A percentile compares a stretch with the other conserved stretches of the same genome.
phyloP scores from a whole-genome alignment of 2,113 vertebrate species.

The Halichoeres trimaculatus region DNA sequence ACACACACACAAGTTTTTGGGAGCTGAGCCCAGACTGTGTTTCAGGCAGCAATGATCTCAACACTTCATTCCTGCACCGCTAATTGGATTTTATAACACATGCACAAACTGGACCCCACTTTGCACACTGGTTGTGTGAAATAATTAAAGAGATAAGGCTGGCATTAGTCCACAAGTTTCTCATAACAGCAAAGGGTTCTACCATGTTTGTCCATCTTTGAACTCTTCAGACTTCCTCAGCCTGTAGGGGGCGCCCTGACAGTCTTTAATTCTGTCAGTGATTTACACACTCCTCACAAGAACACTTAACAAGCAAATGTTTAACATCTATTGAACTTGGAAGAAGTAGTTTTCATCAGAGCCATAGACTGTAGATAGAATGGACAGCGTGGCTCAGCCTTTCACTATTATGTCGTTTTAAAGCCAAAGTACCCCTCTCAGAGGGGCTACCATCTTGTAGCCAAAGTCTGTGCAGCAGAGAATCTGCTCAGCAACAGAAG shows the following conservation, averaged over 20 bases:
- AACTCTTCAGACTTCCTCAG: not conserved
- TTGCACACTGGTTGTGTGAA: not conserved
- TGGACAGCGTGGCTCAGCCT: too few relatives aligned
- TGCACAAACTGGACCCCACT: not conserved
- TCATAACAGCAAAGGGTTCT: not conserved
- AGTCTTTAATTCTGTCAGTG: not conserved
- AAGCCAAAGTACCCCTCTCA: too few relatives aligned
- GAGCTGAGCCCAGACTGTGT: not conserved
- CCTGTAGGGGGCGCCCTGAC: not conserved
- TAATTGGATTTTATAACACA: conserved; percentile 7
- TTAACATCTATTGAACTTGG: too few relatives aligned
- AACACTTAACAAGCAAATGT: too few relatives aligned
- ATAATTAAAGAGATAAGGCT: not conserved
- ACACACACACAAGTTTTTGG: not conserved
- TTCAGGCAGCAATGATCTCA: not conserved
- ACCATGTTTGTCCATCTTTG: not conserved
- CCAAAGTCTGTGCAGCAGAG: too few relatives aligned
- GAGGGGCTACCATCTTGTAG: too few relatives aligned
- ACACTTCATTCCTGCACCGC: not conserved
- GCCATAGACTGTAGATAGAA: too few relatives aligned
- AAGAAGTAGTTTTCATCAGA: too few relatives aligned
- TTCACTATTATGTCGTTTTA: too few relatives aligned
- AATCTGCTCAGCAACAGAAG: too few relatives aligned
- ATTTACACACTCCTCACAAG: not conserved
- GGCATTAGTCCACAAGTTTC: not conserved